Conservation (phyloP, 2,888 invertebrate species). For the Coelogynopora nodosa region DNA sequence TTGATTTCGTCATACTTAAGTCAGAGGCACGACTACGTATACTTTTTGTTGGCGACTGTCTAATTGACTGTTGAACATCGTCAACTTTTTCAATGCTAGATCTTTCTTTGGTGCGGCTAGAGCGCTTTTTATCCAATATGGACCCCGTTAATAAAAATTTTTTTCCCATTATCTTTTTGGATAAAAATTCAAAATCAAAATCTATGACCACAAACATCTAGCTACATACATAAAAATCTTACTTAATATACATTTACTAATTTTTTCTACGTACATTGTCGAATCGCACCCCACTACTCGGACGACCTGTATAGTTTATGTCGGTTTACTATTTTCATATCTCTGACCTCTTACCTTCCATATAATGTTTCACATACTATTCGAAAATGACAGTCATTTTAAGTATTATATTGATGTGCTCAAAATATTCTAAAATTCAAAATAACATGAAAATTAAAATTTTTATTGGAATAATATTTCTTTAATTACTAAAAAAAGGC, state of each 20-base stretch:
- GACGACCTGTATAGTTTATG: no score
- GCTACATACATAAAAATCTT: not conserved
- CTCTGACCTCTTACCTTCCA: no score
- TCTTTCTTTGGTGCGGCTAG: not conserved
- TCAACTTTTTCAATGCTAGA: not conserved
- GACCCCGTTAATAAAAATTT: not conserved
- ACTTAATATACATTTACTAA: not conserved
- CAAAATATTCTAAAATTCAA: no score
- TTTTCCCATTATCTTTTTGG: not conserved
- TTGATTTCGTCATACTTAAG: not conserved
- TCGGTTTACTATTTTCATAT: no score
- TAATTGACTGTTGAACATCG: not conserved
- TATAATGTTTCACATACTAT: no score
- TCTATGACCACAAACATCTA: not conserved
- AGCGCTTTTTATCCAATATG: not conserved
- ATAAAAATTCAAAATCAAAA: not conserved
- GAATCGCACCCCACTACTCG: not conserved
- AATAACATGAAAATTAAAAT: no score
- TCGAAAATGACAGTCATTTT: no score
- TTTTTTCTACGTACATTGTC: not conserved
- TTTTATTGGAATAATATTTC: no score
- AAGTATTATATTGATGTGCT: no score
- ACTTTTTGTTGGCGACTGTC: not conserved
- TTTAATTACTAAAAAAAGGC: no score
- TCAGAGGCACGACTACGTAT: not conserved